Evolutionary conservation across 2,797 vertebrate species (phyloP).

Genomic region (Epinephelus awoara): DNA sequence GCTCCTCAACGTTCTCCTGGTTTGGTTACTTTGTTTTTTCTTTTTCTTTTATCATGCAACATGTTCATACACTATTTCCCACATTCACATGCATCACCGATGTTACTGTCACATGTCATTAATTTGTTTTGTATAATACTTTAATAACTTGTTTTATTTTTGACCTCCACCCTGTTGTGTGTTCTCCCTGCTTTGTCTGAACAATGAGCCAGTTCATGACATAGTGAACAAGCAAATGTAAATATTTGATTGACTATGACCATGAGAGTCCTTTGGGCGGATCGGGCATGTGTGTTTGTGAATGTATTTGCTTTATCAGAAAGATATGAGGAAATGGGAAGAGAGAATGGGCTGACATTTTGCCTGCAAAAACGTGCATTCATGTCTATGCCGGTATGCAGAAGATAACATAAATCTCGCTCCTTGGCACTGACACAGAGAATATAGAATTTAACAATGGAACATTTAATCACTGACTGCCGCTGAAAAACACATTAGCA

Average conservation of each 20-base stretch:
- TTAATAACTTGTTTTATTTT: too few relatives aligned
- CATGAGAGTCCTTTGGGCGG: constrained; percentile 44
- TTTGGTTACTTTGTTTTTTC: too few relatives aligned
- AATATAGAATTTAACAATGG: constrained; percentile 14
- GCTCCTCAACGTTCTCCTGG: too few relatives aligned
- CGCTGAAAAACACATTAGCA: constrained; percentile 3
- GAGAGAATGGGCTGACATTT: constrained; percentile 41
- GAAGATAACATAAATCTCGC: constrained; percentile 33
- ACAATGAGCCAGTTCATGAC: too few relatives aligned
- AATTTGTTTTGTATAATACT: too few relatives aligned
- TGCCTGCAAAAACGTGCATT: constrained; percentile 35
- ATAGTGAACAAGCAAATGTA: constrained; percentile 38
- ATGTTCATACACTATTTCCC: too few relatives aligned
- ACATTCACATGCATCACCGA: too few relatives aligned
- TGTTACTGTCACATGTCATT: too few relatives aligned
- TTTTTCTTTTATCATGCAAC: too few relatives aligned
- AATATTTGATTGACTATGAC: constrained; percentile 70
- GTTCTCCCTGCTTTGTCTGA: too few relatives aligned
- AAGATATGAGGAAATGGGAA: constrained; percentile 13
- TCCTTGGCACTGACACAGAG: constrained; percentile 11
- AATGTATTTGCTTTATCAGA: constrained; percentile 29
- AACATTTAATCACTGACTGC: constrained; percentile 28
- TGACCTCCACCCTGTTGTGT: too few relatives aligned
- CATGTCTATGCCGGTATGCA: constrained; percentile 13
- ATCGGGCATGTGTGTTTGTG: constrained; percentile 34